Evolutionary conservation across 23 tunicate genomes (phyloP).

Genomic region (Phallusia fumigata): DNA sequence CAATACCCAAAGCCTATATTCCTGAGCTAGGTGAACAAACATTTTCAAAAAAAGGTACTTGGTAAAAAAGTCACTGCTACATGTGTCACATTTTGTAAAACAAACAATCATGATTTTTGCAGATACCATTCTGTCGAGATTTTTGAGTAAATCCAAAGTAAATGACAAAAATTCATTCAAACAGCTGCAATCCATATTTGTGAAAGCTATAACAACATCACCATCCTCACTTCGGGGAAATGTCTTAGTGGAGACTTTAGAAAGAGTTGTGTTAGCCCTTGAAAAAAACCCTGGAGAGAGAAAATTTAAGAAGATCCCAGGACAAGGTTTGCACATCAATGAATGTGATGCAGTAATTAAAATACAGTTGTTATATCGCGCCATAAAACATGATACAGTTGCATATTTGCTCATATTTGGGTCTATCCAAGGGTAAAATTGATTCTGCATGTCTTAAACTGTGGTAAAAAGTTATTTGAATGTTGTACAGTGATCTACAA

Average conservation of each 20-base stretch:
- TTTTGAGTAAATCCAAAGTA: constrained; percentile 68
- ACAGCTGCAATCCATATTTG: constrained; percentile 46
- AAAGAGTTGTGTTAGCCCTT: constrained; percentile 51
- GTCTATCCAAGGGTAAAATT: no score
- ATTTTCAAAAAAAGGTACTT: no score
- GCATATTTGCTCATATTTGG: no score
- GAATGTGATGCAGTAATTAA: no score
- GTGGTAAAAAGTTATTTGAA: no score
- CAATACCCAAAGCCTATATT: no score
- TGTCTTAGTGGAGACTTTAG: constrained; percentile 54
- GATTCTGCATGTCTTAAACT: no score
- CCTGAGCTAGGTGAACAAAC: no score
- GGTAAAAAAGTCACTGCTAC: not conserved
- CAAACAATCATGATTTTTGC: not conserved
- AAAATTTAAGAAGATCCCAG: constrained; percentile 38
- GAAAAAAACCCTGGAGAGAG: constrained; percentile 71
- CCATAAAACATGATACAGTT: no score
- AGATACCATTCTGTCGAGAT: constrained; percentile 66
- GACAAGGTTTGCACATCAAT: not conserved
- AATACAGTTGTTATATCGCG: no score
- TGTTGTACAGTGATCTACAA: no score
- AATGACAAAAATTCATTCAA: constrained; percentile 61
- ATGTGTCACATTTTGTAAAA: not conserved
- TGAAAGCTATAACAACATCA: constrained; percentile 38
- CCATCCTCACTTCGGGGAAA: constrained; percentile 42